These are phyloP conservation scores for Cataglyphis hispanica DNA, from an alignment of 1,140 invertebrate genomes.

Conservation along the genomic window DNA sequence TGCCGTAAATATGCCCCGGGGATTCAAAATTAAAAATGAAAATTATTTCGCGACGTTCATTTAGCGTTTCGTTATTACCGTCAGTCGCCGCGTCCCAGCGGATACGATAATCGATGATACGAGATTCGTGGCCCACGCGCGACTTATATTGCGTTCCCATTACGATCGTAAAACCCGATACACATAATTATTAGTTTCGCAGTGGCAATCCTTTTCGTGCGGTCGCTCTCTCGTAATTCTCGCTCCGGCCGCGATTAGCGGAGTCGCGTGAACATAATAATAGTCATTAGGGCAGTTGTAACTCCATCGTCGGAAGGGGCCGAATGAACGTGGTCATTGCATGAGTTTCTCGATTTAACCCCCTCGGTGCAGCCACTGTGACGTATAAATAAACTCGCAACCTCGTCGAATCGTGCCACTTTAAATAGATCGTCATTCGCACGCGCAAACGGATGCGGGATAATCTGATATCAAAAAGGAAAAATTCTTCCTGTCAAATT, in stretches of 20 bases:
- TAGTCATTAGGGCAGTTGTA: slow-evolving; percentile 57
- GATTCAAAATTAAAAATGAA: neutral
- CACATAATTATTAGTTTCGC: slow-evolving; percentile 45
- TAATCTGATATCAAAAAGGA: neutral
- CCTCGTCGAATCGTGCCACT: neutral
- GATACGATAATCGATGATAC: slow-evolving; percentile 33
- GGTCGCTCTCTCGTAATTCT: slow-evolving; percentile 36
- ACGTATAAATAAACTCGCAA: slow-evolving; percentile 42
- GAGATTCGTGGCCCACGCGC: slow-evolving; percentile 15
- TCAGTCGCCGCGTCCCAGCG: slow-evolving; percentile 2
- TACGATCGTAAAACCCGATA: slow-evolving; percentile 54
- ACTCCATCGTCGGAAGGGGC: slow-evolving; percentile 48
- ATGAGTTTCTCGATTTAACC: slow-evolving; percentile 56
- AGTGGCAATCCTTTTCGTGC: slow-evolving; percentile 52
- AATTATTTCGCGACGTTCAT: slow-evolving; percentile 31
- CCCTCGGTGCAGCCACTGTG: slow-evolving; percentile 44
- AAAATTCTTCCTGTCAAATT: neutral
- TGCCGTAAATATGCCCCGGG: slow-evolving; percentile 19
- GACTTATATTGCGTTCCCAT: neutral
- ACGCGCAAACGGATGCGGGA: slow-evolving; percentile 5
- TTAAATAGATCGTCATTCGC: slow-evolving; percentile 38
- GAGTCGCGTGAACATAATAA: slow-evolving; percentile 63
- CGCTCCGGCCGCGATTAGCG: slow-evolving; percentile 43
- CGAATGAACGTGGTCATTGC: slow-evolving; percentile 46
- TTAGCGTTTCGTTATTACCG: slow-evolving; percentile 39